These are phyloP conservation scores for Eutrigla gurnardus DNA, from an alignment of 2,797 vertebrate species.

Conservation along the genomic window DNA sequence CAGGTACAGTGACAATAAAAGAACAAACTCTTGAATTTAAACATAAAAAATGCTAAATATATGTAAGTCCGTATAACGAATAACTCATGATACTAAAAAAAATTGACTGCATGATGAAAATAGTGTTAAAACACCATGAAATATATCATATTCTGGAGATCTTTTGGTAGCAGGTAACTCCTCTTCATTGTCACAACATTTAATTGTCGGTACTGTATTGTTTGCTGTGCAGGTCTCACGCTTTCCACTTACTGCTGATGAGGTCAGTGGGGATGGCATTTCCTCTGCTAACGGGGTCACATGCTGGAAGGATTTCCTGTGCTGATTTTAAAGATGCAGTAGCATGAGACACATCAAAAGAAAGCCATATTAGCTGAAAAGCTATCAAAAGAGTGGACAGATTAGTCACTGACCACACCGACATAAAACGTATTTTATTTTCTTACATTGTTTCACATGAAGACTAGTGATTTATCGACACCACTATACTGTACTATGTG, in stretches of 20 bases:
- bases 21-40: too few relatives aligned
- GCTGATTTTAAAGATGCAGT: conserved; percentile 34
- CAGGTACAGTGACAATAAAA: too few relatives aligned
- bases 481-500: neutral
- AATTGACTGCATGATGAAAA: too few relatives aligned
- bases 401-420: neutral
- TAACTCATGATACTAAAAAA: neutral
- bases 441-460: neutral
- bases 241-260: conserved; percentile 72
- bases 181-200: neutral
- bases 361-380: conserved; percentile 15
- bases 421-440: neutral
- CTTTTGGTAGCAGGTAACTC: neutral
- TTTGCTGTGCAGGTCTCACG: conserved; percentile 17
- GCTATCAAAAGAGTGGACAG: neutral
- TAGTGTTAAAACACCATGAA: neutral
- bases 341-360: conserved; percentile 40
- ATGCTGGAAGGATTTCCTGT: conserved; percentile 56
- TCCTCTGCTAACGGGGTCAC: conserved; percentile 58
- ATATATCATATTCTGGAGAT: neutral
- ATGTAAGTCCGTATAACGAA: neutral
- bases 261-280: conserved; percentile 57
- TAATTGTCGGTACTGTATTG: conserved; percentile 5
- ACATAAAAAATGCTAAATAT: too few relatives aligned
- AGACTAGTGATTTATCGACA: neutral